Evolutionary conservation across 2,888 invertebrate genomes (phyloP), one percentile per base, ranked within the genome.

Genomic region (Ferdinandea cuprea): DNA sequence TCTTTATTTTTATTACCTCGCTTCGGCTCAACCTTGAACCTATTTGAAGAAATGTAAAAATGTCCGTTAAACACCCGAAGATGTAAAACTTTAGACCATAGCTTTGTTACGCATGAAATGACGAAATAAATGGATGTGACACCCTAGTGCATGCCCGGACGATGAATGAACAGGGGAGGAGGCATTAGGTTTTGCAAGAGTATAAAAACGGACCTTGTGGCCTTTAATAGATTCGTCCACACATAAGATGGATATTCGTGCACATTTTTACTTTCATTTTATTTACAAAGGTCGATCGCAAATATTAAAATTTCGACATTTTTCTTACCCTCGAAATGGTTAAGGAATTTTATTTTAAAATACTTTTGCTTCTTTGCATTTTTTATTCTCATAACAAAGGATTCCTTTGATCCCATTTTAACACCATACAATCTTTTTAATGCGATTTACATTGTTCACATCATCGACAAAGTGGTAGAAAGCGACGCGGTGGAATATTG

Each of bases 401-500:
- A 65, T 66, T 74, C 48, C 61, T 79, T 76, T 77, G 69, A 80
- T 74, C 63, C 63, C 52, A 42, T 74, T 74, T 69, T 58, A 74
- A 68, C 56, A 58, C 74, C 74, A 50, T n/a, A 65, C 63, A 80
- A 69, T 74, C 58, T 56, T 54, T 63, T 73, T 74, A 63, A 73
- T 56, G 73, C 50, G 56, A 63, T 68, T 74, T 74, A 56, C 71
- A 56, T 69, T 66, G 61, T 69, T 69, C 61, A 35, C 48, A 63
- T 63, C 59, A 32, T 59, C 17, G 50, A 59, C n/a, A 28, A 17
- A 48, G 8, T 21, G 37, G 7, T 7, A n/a, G 32, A 1, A 30
- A 8, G 9, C 7, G 21, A 4, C n/a, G 7, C 8, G 8, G 1
- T n/a, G n/a, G n/a, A n/a, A n/a, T n/a, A 19, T n/a, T 2, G 8